These are phyloP conservation scores for Eriocheir sinensis DNA, from an alignment of 1,140 invertebrate genomes.

Conservation along the genomic window DNA sequence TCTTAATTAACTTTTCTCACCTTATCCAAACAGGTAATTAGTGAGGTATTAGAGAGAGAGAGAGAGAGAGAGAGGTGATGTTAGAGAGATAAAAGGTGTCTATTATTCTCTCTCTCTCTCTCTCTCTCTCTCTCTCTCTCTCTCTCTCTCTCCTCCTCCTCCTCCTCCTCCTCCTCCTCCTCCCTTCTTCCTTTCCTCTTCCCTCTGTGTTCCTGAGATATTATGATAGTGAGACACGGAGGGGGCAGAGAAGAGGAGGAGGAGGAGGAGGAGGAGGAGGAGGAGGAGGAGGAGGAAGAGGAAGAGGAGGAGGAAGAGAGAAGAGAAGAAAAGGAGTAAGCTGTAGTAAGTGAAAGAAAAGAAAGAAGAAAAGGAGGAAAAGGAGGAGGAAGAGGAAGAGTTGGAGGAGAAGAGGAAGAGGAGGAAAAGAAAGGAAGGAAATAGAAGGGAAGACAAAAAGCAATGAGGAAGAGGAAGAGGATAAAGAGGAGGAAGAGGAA, in stretches of 20 bases:
- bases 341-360: background rate
- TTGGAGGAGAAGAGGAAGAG: background rate
- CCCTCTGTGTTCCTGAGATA: conserved; percentile 31
- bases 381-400: background rate
- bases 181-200: background rate
- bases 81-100: too few relatives aligned
- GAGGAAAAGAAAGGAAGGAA: background rate
- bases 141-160: background rate
- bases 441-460: background rate
- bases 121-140: background rate
- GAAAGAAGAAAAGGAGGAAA: background rate
- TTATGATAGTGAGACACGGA: background rate
- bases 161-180: background rate
- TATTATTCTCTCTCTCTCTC: background rate
- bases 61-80: too few relatives aligned
- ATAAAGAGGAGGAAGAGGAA: background rate
- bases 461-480: background rate
- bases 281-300: background rate
- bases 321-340: background rate
- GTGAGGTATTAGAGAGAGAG: too few relatives aligned
- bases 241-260: background rate
- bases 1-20: too few relatives aligned
- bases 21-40: too few relatives aligned
- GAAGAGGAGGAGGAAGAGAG: background rate
- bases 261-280: background rate